phyloP scores from a whole-genome alignment of 2,113 vertebrate species.

The Genyomyrus donnyi region DNA sequence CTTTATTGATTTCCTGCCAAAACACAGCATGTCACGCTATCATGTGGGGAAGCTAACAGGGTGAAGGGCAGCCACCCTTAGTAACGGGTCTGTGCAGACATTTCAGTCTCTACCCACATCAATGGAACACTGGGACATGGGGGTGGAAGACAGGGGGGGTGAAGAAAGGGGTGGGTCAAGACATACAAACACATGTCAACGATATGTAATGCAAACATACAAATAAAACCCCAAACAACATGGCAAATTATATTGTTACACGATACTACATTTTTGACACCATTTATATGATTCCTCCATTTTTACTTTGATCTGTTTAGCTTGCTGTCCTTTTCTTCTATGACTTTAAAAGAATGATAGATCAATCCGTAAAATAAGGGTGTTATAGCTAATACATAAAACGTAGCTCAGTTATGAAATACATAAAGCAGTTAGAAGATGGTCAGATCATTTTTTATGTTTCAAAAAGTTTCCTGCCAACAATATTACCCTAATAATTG shows the following conservation, averaged over 20 bases:
- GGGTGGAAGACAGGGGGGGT: background rate
- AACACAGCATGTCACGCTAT: slow-evolving; percentile 95
- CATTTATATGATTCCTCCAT: background rate
- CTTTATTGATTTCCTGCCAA: slow-evolving; percentile 99
- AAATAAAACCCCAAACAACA: background rate
- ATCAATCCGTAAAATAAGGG: background rate
- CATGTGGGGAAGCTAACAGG: slow-evolving; percentile 62
- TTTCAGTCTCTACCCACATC: slow-evolving; percentile 26
- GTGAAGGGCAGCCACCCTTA: slow-evolving; percentile 64
- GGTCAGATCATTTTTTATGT: background rate
- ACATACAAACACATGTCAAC: slow-evolving; percentile 57
- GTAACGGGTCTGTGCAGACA: slow-evolving; percentile 60
- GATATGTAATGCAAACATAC: background rate
- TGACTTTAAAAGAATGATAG: background rate
- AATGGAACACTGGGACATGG: slow-evolving; percentile 12
- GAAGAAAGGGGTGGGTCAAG: slow-evolving; percentile 42
- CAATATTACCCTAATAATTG: background rate
- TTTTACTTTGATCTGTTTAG: background rate
- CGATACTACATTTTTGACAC: background rate
- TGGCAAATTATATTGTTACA: background rate
- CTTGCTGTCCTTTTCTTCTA: background rate
- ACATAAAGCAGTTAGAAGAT: background rate
- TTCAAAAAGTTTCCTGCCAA: background rate
- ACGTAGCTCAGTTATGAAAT: background rate
- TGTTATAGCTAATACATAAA: background rate